These are phyloP conservation scores for Cheilosia pagana DNA, from an alignment of 2,888 invertebrate genomes.

Conservation along the genomic window DNA sequence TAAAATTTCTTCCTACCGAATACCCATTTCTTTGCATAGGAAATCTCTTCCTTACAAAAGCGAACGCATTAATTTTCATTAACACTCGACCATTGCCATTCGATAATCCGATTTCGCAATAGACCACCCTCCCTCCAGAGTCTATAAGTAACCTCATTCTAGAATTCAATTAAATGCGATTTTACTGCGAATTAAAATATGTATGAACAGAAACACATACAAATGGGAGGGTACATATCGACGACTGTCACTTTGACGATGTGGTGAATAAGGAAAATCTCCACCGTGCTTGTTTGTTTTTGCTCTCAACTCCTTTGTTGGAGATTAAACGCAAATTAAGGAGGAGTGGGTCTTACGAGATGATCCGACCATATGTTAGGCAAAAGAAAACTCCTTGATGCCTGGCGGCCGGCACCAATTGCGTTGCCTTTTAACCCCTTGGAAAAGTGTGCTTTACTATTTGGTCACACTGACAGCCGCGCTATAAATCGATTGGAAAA, in stretches of 20 bases:
- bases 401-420: conserved; percentile 5
- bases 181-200: conserved; percentile 14
- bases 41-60: conserved; percentile 19
- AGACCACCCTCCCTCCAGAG: conserved; percentile 11
- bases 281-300: neutral
- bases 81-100: conserved; percentile 26
- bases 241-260: neutral
- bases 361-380: conserved; percentile 36
- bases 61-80: conserved; percentile 49
- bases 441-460: conserved; percentile 26
- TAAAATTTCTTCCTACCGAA: too few species aligned
- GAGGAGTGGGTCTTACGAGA: neutral
- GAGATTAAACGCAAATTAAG: conserved; percentile 31
- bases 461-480: conserved; percentile 17
- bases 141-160: conserved; percentile 24
- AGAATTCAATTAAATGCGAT: conserved; percentile 47
- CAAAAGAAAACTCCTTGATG: neutral
- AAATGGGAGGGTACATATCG: neutral
- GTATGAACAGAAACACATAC: neutral
- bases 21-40: too few species aligned
- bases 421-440: conserved; percentile 20
- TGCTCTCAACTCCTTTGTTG: conserved; percentile 1
- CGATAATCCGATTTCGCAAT: conserved; percentile 42
- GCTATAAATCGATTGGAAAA: conserved; percentile 23
- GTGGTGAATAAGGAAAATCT: neutral